Base-by-base conservation (phyloP, 1,140 invertebrate genomes). In the Drosophila nasuta region DNA sequence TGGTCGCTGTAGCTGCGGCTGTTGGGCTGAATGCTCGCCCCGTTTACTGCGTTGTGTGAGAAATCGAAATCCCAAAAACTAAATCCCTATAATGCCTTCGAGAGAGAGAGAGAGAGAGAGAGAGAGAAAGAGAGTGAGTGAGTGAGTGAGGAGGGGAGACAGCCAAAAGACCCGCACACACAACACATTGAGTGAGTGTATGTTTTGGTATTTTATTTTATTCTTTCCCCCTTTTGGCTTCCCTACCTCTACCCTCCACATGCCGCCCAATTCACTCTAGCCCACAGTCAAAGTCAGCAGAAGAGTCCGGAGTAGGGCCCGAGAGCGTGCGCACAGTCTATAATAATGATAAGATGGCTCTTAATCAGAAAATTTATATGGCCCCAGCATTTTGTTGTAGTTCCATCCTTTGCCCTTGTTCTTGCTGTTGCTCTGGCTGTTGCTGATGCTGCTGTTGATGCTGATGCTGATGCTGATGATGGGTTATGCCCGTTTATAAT, bases 321-420 rank as follows among this genome's bases (percentile, higher is more conserved):
- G 80, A 88, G 83, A 88, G 83, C 83, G 83, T 88, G 85, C 86
- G 86, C 86, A 78, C 75, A 90, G 86, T 90, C 90, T 91, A 91
- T 91, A 92, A 92, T 92, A 92, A 92, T 92, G 91, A 92, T 92
- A 92, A 91, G 91, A 91, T 86, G 91, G 87, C 91, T 92, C 91
- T 92, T 92, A 92, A 92, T 92, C 91, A 92, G 90, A 89, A 91
- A 91, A 92, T 91, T 82, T 92, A 92, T 91, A 91, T 88, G 64
- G 67, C 77, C 72, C 74, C 78, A 77, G 77, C 80, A 83, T 83
- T 89, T 89, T 88, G 83, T 89, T 73, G 74, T 75, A 78, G 65
- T 73, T 46, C 30, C 56, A 72, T 45, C 57, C 46, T 59, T 49
- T 48, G 38, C 48, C 43, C 58, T 33, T 20, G 3, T 30, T 52